Base-by-base conservation (phyloP, 2,888 invertebrate species). In the Calephelis perditalis region DNA sequence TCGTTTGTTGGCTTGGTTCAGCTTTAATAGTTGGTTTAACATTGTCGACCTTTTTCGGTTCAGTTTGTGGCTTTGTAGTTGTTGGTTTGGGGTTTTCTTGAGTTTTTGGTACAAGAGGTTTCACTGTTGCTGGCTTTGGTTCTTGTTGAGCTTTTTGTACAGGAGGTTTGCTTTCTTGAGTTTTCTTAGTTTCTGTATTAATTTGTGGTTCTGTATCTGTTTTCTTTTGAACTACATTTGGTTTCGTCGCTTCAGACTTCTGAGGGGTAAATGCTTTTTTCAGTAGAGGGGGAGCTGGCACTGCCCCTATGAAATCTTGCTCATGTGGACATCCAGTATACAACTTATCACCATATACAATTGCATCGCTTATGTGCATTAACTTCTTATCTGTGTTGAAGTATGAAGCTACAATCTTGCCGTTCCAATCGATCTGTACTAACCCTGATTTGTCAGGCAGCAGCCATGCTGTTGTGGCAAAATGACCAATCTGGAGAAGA, bases 381-480 rank as follows among this genome's bases (percentile, higher is more conserved):
- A 94, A 71, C 35, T 91, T 88, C 46, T 84, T 86, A 72, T 95
- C 93, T 0, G 90, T 91, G 54, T 92, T 92, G 72, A 94, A 94
- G 65, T 95, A 91, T 6, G 93, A 92, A 37, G 94, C 94, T 6
- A 95, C 75, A 65, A 96, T 92, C 63, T 94, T 93, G 26, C 96
- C 97, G 69, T 92, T 91, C 90, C 93, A 93, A 73, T 95, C 93
- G 0, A 96, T 71, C 73, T 94, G 94, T 46, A 95, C 69, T 55
- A 95, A 79, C 0, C 94, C 94, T 5, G 91, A 75, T 58, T 91
- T 81, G 43, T 83, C 79, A 5, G 92, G 89, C 0, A 74, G 11
- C 0, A 92, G 56, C 0, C 75, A 68, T 1, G 78, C 67, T 0
- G 86, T 4, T 35, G 86, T 87, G 70, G 92, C 90, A 73, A 94